A percentile compares a stretch with the other conserved stretches of the same genome.
Conservation (phyloP, 2,113 vertebrate genomes). For the Pedetes capensis region DNA sequence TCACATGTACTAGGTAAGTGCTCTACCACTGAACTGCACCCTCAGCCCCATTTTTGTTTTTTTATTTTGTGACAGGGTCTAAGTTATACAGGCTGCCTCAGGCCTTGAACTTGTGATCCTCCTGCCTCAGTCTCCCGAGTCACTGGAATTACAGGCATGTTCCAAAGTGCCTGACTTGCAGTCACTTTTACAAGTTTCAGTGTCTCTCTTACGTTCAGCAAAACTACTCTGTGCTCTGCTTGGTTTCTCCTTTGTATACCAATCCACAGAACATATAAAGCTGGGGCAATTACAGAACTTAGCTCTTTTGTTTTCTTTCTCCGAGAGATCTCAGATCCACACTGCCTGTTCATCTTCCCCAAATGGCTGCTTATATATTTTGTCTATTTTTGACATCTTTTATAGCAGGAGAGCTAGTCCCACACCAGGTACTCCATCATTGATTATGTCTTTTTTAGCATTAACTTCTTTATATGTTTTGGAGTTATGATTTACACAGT, state of each 20-base stretch:
- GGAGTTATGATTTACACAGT: constrained; percentile 28
- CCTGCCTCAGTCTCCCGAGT: too few species aligned
- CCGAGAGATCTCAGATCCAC: neutral
- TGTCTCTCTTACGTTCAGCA: neutral
- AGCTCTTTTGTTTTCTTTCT: constrained; percentile 19
- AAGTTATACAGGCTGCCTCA: too few species aligned
- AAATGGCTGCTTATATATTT: neutral
- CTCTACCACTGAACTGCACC: too few species aligned
- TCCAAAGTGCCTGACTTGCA: too few species aligned
- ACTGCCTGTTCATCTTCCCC: neutral
- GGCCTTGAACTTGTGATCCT: too few species aligned
- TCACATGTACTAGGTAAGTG: too few species aligned
- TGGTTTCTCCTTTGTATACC: neutral
- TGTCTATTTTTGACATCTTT: constrained; percentile 10
- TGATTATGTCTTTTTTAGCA: constrained; percentile 31
- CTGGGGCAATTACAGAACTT: neutral
- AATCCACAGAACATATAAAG: neutral
- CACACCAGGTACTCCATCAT: neutral
- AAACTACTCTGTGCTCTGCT: neutral
- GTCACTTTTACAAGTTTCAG: neutral
- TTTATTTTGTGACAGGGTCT: too few species aligned
- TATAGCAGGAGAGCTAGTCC: neutral
- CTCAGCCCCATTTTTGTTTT: too few species aligned
- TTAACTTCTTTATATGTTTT: constrained; percentile 28
- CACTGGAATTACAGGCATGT: too few species aligned